Evolutionary conservation across 2,113 vertebrate species (phyloP).

Genomic region (Echinops telfairi): DNA sequence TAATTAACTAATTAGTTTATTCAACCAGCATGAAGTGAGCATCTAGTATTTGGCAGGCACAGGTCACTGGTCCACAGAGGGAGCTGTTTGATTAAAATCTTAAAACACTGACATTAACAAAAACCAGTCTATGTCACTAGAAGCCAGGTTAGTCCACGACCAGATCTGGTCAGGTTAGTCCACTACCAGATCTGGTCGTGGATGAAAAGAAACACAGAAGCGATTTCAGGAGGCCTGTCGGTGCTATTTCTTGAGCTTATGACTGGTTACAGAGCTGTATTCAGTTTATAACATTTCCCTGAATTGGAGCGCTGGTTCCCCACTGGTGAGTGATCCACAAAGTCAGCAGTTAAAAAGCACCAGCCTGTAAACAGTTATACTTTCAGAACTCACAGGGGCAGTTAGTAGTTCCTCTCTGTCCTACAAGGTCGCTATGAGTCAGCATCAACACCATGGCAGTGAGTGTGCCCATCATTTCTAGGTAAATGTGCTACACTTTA

Average conservation of each 20-base stretch:
- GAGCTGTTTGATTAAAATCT: background rate
- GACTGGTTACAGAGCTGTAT: background rate
- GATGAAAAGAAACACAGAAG: too few species aligned
- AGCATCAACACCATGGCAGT: too few species aligned
- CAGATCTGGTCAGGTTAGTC: background rate
- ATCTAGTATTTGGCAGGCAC: background rate
- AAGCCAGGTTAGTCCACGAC: background rate
- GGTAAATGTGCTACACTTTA: background rate
- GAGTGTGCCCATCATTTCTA: background rate
- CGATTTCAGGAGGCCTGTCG: background rate
- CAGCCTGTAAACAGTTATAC: too few species aligned
- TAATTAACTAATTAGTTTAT: background rate
- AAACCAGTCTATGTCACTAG: background rate
- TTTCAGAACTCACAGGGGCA: too few species aligned
- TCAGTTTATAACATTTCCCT: background rate
- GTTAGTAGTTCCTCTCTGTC: too few species aligned
- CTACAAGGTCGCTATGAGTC: too few species aligned
- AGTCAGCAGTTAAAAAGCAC: too few species aligned
- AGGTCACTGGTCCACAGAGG: background rate
- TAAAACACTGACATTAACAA: background rate
- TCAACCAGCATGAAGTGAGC: background rate
- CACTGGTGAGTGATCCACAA: too few species aligned
- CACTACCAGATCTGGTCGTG: background rate
- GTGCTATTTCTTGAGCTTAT: background rate
- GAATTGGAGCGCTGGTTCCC: too few species aligned